phyloP scores from a whole-genome alignment of 2,888 invertebrate species.

The Hydropsyche betteni region DNA sequence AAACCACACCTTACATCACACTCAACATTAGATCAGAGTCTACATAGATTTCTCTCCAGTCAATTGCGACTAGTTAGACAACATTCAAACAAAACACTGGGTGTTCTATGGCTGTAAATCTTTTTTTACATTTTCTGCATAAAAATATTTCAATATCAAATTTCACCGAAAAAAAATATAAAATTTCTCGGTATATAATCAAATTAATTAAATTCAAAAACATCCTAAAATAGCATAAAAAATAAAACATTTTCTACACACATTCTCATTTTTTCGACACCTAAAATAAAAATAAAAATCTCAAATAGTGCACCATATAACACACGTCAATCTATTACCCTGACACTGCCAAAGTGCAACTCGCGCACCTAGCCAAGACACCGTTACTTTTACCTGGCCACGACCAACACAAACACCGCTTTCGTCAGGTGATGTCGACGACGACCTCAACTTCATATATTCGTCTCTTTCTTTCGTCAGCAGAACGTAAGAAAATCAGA shows the following conservation, averaged over 20 bases:
- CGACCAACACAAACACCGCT: slow-evolving; percentile 58
- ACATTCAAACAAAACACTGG: slow-evolving; percentile 30
- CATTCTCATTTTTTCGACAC: too few species aligned
- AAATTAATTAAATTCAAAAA: not conserved
- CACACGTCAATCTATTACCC: slow-evolving; percentile 27
- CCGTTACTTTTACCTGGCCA: slow-evolving; percentile 68
- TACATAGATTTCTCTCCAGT: slow-evolving; percentile 34
- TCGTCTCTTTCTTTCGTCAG: slow-evolving; percentile 20
- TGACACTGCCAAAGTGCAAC: slow-evolving; percentile 7
- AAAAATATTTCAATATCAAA: too few species aligned
- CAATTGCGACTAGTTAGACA: slow-evolving; percentile 39
- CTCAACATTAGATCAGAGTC: slow-evolving; percentile 25
- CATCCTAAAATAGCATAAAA: not conserved
- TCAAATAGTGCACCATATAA: not conserved
- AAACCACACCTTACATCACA: slow-evolving; percentile 31
- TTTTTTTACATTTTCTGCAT: not conserved
- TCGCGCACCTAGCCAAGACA: slow-evolving; percentile 55
- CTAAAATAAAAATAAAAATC: too few species aligned
- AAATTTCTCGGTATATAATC: too few species aligned
- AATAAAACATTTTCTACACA: not conserved
- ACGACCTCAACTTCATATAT: slow-evolving; percentile 2
- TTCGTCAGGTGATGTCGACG: slow-evolving; percentile 22
- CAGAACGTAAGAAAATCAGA: not conserved
- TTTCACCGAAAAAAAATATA: too few species aligned
- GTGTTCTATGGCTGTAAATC: slow-evolving; percentile 1